phyloP scores from a whole-genome alignment of 1,140 invertebrate genomes.

The Drosophila ogumai region DNA sequence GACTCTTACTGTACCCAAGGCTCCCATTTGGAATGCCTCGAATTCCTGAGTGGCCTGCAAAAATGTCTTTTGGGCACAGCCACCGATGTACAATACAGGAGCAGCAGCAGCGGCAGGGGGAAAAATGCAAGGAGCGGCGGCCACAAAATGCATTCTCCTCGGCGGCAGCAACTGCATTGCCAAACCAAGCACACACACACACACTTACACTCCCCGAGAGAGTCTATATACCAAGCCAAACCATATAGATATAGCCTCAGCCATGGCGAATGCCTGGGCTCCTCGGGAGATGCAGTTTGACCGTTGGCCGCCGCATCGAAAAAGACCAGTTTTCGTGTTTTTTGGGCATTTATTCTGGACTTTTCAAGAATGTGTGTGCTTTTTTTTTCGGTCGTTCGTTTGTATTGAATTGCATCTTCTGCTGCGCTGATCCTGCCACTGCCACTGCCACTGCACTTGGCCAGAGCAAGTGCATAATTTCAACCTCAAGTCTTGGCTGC shows the following conservation, averaged over 20 bases:
- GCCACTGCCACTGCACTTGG: constrained; percentile 62
- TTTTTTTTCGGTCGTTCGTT: constrained; percentile 49
- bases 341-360: constrained; percentile 83
- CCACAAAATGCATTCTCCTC: constrained; percentile 77
- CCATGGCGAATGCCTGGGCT: constrained; percentile 57
- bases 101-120: constrained; percentile 20
- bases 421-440: constrained; percentile 37
- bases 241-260: constrained; percentile 12
- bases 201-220: constrained; percentile 14
- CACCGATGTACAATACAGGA: constrained; percentile 30
- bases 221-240: constrained; percentile 11
- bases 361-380: constrained; percentile 60
- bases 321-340: constrained; percentile 81
- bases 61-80: constrained; percentile 59
- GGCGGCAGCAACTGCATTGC: constrained; percentile 74
- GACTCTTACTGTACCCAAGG: constrained; percentile 63
- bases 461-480: constrained; percentile 78
- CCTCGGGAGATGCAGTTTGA: constrained; percentile 76
- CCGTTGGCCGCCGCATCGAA: constrained; percentile 71
- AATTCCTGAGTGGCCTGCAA: constrained; percentile 48
- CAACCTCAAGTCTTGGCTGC: constrained; percentile 30
- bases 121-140: constrained; percentile 68
- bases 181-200: constrained; percentile 56
- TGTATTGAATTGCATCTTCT: constrained; percentile 79
- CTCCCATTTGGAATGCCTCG: constrained; percentile 52